Percentiles rank a stretch among this genome's conserved stretches.
These are phyloP conservation scores for Lindbergichthys nudifrons DNA, from an alignment of 2,797 vertebrate genomes.

Conservation along the genomic window DNA sequence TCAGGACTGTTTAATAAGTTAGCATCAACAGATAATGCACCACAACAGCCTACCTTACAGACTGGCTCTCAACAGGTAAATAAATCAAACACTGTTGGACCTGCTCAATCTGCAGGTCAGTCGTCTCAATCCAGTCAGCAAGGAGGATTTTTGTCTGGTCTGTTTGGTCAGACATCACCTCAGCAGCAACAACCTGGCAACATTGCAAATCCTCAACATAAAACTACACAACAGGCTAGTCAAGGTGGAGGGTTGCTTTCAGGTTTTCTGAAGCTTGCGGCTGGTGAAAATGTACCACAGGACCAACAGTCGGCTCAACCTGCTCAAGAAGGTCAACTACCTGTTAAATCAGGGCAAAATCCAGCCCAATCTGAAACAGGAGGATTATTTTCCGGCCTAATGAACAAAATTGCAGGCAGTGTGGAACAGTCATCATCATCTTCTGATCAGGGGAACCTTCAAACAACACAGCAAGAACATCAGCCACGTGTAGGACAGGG, in stretches of 20 bases:
- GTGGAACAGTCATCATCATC: conserved; percentile 70
- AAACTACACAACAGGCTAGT: conserved; percentile 65
- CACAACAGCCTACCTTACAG: conserved; percentile 64
- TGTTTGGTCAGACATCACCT: conserved; percentile 76
- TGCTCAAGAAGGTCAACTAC: conserved; percentile 44
- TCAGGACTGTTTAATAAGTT: conserved; percentile 88
- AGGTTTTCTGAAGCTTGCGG: conserved; percentile 85
- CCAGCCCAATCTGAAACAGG: conserved; percentile 71
- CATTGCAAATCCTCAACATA: conserved; percentile 50
- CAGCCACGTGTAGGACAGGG: conserved; percentile 63
- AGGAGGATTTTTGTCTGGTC: conserved; percentile 82
- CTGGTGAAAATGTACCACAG: conserved; percentile 74
- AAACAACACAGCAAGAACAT: conserved; percentile 61
- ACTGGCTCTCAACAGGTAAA: conserved; percentile 57
- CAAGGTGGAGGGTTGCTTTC: conserved; percentile 85
- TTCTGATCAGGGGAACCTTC: conserved; percentile 50
- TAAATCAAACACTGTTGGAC: conserved; percentile 51
- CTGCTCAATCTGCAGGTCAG: conserved; percentile 57
- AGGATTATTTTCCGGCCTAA: conserved; percentile 80
- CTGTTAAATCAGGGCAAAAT: conserved; percentile 56
- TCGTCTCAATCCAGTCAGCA: conserved; percentile 72
- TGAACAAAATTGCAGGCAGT: conserved; percentile 77
- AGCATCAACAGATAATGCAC: conserved; percentile 81
- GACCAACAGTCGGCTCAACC: conserved; percentile 61
- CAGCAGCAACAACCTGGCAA: conserved; percentile 62